Evolutionary conservation across 2,113 vertebrate genomes (phyloP), one percentile per base, ranked within the genome.

Genomic region (Sterrhoptilus dennistouni): DNA sequence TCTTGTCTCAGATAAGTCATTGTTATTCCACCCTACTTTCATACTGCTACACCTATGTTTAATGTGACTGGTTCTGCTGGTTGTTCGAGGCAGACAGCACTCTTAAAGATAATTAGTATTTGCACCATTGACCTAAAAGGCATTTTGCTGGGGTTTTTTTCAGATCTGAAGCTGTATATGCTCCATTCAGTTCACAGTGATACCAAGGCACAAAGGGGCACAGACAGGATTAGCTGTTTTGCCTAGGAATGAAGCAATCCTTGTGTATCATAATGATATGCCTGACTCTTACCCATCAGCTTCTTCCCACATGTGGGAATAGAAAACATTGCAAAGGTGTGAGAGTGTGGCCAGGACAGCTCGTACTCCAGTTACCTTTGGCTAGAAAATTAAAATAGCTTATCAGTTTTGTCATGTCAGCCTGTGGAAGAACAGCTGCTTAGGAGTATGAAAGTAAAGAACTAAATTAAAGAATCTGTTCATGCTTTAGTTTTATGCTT

Each of bases 31-130:
- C 33, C 33, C 28, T 76, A 17, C 70, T 91, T 79, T 87, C 49
- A 56, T 50, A n/a, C 18, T 93, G 78, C 57, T 89, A 65, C n/a
- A 69, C 75, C 87, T 93, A 2, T 54, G 21, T 87, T 88, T 86
- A 83, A 50, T 71, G 42, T 81, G 60, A 81, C 93, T 87, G 44
- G 95, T 92, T 95, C 60, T 87, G 68, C 96, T 89, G 61, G 92
- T 97, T 96, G 44, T 90, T 45, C 93, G 59, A 83, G 88, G 61
- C 47, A 92, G 40, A 64, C 68, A 86, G 15, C 71, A 53, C 56
- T 81, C 74, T 42, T 54, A n/a, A 59, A 94, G 76, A 71, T 87
- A 93, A 92, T 96, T 93, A 86, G 35, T 80, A 66, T 95, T 93
- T 80, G 59, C 64, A 86, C 64, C n/a, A 40, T 1, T 88, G 82